Evolutionary conservation across 2,888 invertebrate genomes (phyloP), one percentile per base, ranked within the genome.

Genomic region (Amiota communis): DNA sequence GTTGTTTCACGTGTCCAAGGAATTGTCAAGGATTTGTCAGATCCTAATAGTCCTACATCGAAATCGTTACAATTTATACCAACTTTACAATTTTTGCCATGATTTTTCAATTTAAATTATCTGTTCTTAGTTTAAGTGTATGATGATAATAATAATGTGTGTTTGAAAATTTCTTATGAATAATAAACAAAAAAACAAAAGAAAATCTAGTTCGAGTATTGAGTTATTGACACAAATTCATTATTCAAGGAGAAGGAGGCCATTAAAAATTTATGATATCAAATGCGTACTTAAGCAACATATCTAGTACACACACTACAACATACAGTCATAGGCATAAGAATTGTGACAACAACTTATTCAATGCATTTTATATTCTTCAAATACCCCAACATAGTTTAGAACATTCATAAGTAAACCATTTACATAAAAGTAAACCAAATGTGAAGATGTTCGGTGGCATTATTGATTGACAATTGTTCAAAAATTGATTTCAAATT

Each of bases 1-100:
- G 86, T 90, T 15, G 87, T 89, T 9, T 80, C 86, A 4, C 87
- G 89, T 64, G 83, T 88, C 12, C 86, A 88, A 75, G 81, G 84
- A 20, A 83, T 90, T 51, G 71, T 89, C 17, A 89, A 88, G 79
- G 90, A 90, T 81, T 72, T 87, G 72, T 87, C 80, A 3, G 82
- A 88, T 78, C 87, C 87, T 20, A 83, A 83, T 0, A 87, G 87
- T 74, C 76, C 86, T 47, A 89, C 88, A 15, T 83, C 86, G 4
- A 87, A 83, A 75, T 85, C 88, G 0, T 77, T 89, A 36, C 81
- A 83, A 15, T 82, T 82, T 74, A 87, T 89, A 78, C 89, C 89
- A n/a, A 86, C 89, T 68, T 84, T 89, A 83, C 82, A 84, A 75
- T 89, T 89, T 81, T 77, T 86, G 76, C 85, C 86, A 72, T 75